Evolutionary conservation across 53 echinoderm and acorn worm genomes (phyloP).

Genomic region (Echinarachnius parma): DNA sequence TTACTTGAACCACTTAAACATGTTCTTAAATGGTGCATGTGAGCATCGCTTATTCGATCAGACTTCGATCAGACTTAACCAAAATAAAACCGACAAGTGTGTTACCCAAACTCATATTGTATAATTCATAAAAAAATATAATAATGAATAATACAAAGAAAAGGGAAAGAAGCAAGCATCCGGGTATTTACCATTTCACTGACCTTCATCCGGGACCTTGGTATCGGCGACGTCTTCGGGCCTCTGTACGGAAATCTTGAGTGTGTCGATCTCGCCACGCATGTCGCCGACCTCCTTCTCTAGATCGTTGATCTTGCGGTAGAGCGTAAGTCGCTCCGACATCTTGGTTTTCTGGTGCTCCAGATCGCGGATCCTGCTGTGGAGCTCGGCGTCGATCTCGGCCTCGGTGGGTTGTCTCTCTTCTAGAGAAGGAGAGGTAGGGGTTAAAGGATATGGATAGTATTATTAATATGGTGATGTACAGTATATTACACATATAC

Average conservation of each 20-base stretch:
- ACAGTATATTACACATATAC: too few species aligned
- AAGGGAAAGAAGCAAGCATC: background rate
- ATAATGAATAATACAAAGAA: conserved; percentile 19
- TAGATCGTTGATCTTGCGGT: conserved; percentile 50
- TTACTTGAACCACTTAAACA: too few species aligned
- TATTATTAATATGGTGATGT: too few species aligned
- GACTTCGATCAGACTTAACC: too few species aligned
- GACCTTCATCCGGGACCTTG: conserved; percentile 45
- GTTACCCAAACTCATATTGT: background rate
- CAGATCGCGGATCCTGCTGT: conserved; percentile 53
- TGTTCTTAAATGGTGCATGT: too few species aligned
- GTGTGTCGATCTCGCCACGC: conserved; percentile 33
- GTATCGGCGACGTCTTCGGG: conserved; percentile 10
- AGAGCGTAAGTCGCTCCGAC: conserved; percentile 38
- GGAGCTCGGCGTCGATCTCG: conserved; percentile 64
- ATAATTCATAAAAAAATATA: conserved; percentile 3
- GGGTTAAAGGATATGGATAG: too few species aligned
- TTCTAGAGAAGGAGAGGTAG: conserved; percentile 10
- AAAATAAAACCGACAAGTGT: too few species aligned
- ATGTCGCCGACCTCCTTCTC: conserved; percentile 56
- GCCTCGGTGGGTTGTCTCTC: conserved; percentile 59
- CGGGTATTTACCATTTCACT: conserved; percentile 42
- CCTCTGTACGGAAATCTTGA: conserved; percentile 26
- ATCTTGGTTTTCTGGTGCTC: conserved; percentile 50
- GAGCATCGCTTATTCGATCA: too few species aligned